These are phyloP conservation scores for Chlorodrepanis virens DNA, from an alignment of 2,113 vertebrate species.

Conservation along the genomic window DNA sequence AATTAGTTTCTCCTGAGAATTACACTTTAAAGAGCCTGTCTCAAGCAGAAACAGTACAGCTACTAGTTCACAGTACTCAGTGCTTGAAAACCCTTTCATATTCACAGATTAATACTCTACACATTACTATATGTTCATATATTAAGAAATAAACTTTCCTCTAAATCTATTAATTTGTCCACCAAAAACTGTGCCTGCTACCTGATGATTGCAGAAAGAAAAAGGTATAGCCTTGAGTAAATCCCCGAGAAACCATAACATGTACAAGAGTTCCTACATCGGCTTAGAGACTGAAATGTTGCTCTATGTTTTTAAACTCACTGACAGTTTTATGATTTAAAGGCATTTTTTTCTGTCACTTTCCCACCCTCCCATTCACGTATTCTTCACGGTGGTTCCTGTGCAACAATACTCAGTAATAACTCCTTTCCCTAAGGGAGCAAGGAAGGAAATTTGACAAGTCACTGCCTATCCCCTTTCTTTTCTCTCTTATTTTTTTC, in stretches of 20 bases:
- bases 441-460: slow-evolving; percentile 65
- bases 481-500: neutral
- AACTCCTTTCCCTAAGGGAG: slow-evolving; percentile 67
- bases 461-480: slow-evolving; percentile 53
- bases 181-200: neutral
- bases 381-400: slow-evolving; percentile 43
- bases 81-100: neutral
- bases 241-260: slow-evolving; percentile 3
- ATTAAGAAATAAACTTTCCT: neutral
- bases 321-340: slow-evolving; percentile 60
- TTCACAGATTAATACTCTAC: neutral
- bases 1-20: slow-evolving; percentile 24
- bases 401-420: slow-evolving; percentile 44
- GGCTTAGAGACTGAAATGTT: slow-evolving; percentile 6
- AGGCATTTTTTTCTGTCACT: slow-evolving; percentile 26
- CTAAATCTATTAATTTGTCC: neutral
- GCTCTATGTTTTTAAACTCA: slow-evolving; percentile 22
- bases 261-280: neutral
- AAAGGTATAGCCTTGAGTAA: neutral
- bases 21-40: neutral
- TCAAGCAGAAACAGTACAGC: neutral
- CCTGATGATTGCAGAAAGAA: neutral
- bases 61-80: neutral
- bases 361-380: slow-evolving; percentile 33
- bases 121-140: neutral